Base-by-base conservation (phyloP, 37 sponge, comb jelly and placozoan genomes). In the Chondrosia reniformis region DNA sequence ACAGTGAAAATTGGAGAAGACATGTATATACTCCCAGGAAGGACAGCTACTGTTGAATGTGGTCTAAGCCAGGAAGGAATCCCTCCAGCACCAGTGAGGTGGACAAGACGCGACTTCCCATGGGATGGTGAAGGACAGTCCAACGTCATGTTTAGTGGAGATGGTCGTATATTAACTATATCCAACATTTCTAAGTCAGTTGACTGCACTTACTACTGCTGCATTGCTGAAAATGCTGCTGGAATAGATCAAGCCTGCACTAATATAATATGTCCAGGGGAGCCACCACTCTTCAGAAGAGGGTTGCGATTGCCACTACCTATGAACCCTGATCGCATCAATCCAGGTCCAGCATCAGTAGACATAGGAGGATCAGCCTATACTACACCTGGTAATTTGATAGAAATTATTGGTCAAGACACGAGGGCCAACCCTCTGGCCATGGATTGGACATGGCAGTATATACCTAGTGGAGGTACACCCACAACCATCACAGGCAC, bases 321-420 rank as follows among this genome's bases (percentile, higher is more conserved):
- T 39, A 44, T 69, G 41, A 69, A 69, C 43, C 72, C 72, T 1
- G 72, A 9, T 21, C n/a, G 32, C 1, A 25, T 69, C 41, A 6
- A 25, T 6, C 36, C 72, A 13, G 43, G 43, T n/a, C 15, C 37
- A 40, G 2, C 17, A 1, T 43, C 72, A 37, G 36, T 34, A 13
- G 72, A 69, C 10, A 69, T 69, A 3, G 72, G 72, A 12, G 72
- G 72, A 36, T 39, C 38, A 17, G 72, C 72, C 41, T 69, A 40
- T 40, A 44, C 72, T 6, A 6, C 9, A 34, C 43, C 1, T 13
- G 72, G 72, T 4, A 12, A 41, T 17, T 24, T 43, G 15, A 24
- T 69, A 43, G 42, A 69, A 39, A 44, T 40, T 1, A 38, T 40
- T 41, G 39, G 72, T 34, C 72, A 41, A 2, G 72, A 43, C 43